phyloP scores from a whole-genome alignment of 2,113 vertebrate genomes.

The Morone chrysops region DNA sequence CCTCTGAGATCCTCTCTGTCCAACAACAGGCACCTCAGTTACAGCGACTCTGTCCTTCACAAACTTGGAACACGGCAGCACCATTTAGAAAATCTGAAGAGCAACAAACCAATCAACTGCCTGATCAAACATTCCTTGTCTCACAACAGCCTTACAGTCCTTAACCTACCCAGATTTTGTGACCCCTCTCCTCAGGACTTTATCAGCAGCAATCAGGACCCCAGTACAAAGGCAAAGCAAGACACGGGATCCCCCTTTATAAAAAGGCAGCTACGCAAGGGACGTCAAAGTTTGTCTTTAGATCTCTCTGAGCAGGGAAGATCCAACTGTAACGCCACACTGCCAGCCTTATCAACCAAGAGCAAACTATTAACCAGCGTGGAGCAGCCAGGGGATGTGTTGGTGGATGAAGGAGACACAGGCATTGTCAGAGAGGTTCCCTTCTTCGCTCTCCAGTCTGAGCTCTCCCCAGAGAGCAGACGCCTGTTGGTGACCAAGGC shows the following conservation, averaged over 20 bases:
- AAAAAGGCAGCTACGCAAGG: slow-evolving; percentile 75
- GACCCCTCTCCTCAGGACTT: slow-evolving; percentile 42
- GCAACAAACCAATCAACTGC: slow-evolving; percentile 65
- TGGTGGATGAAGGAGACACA: slow-evolving; percentile 16
- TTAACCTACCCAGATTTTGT: neutral
- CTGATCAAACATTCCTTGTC: slow-evolving; percentile 73
- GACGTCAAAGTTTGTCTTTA: slow-evolving; percentile 86
- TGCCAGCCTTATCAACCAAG: slow-evolving; percentile 22
- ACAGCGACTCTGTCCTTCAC: slow-evolving; percentile 91
- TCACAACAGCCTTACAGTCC: slow-evolving; percentile 74
- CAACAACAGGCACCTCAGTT: slow-evolving; percentile 87
- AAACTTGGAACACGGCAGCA: slow-evolving; percentile 72
- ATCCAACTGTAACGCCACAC: slow-evolving; percentile 3
- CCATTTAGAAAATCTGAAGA: slow-evolving; percentile 76
- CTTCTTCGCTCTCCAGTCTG: slow-evolving; percentile 81
- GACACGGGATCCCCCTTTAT: slow-evolving; percentile 62
- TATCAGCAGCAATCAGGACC: slow-evolving; percentile 73
- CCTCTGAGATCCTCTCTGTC: slow-evolving; percentile 80
- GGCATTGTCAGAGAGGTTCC: slow-evolving; percentile 71
- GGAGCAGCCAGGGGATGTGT: slow-evolving; percentile 28
- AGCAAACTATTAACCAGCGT: neutral
- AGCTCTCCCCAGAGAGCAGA: slow-evolving; percentile 86
- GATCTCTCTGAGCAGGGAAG: slow-evolving; percentile 72
- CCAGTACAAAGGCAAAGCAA: slow-evolving; percentile 64
- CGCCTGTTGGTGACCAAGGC: slow-evolving; percentile 89